Conservation (phyloP, 2,797 vertebrate species). For the Chelmon rostratus region DNA sequence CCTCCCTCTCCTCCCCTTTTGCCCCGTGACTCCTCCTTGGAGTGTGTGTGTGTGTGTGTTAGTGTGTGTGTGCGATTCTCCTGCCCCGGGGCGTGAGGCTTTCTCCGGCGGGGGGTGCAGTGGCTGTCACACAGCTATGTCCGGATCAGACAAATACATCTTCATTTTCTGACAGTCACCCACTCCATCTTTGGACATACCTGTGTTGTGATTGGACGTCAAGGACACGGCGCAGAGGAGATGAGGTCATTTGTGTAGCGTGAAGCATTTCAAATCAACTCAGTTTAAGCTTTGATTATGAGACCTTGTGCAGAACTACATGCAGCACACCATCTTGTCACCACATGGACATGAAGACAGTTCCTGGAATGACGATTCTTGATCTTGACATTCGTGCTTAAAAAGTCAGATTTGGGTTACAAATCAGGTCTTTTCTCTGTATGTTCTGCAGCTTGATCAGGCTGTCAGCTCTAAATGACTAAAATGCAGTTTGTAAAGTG, state of each 20-base stretch:
- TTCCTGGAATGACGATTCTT: background rate
- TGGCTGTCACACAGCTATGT: constrained; percentile 82
- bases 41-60: constrained; percentile 41
- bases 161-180: constrained; percentile 70
- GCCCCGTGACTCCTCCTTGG: constrained; percentile 80
- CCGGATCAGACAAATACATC: constrained; percentile 80
- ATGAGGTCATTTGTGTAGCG: constrained; percentile 32
- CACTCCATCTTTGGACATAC: constrained; percentile 45
- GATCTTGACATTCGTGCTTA: background rate
- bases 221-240: constrained; percentile 1
- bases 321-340: background rate
- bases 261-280: constrained; percentile 8
- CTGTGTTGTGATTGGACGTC: constrained; percentile 46
- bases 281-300: background rate
- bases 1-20: constrained; percentile 64
- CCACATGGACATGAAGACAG: background rate
- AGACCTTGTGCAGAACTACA: background rate
- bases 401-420: background rate
- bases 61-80: constrained; percentile 55
- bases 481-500: background rate
- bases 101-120: constrained; percentile 63
- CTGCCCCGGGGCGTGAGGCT: constrained; percentile 59
- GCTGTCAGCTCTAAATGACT: background rate
- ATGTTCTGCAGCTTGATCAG: background rate
- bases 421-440: background rate